Percentiles rank a stretch among this genome's conserved stretches.
phyloP scores from a whole-genome alignment of 2,888 invertebrate species.

The Drosophila setosimentum region DNA sequence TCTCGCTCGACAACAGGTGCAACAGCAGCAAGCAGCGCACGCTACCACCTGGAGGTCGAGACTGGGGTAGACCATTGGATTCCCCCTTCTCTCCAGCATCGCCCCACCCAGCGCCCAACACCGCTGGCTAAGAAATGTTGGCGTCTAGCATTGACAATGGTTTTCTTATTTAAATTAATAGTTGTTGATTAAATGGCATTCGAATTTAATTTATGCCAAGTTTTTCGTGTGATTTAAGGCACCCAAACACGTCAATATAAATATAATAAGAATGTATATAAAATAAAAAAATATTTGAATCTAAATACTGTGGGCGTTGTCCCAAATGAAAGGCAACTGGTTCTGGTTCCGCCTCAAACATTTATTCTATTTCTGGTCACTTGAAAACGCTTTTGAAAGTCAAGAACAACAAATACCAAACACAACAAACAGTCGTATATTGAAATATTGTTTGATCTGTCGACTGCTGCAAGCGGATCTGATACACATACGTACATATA shows the following conservation, averaged over 20 bases:
- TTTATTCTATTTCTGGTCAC: slow-evolving; percentile 47
- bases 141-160: slow-evolving; percentile 28
- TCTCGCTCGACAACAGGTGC: slow-evolving; percentile 58
- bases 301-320: slow-evolving; percentile 23
- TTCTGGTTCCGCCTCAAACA: slow-evolving; percentile 48
- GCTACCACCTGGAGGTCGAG: slow-evolving; percentile 28
- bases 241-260: slow-evolving; percentile 57
- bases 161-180: slow-evolving; percentile 21
- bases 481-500: slow-evolving; percentile 14
- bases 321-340: slow-evolving; percentile 74
- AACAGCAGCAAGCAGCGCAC: slow-evolving; percentile 8
- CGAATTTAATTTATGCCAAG: slow-evolving; percentile 54
- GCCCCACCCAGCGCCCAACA: background rate
- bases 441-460: slow-evolving; percentile 18
- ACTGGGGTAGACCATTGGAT: slow-evolving; percentile 27
- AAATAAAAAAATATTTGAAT: slow-evolving; percentile 14
- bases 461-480: slow-evolving; percentile 40
- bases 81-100: background rate
- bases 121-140: slow-evolving; percentile 23
- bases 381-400: slow-evolving; percentile 43
- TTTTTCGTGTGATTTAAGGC: slow-evolving; percentile 64
- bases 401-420: slow-evolving; percentile 11
- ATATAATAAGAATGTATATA: slow-evolving; percentile 46
- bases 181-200: slow-evolving; percentile 10
- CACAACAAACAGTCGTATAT: slow-evolving; percentile 9